Evolutionary conservation across 1,140 invertebrate genomes (phyloP).

Genomic region (Zelostemma sp.): DNA sequence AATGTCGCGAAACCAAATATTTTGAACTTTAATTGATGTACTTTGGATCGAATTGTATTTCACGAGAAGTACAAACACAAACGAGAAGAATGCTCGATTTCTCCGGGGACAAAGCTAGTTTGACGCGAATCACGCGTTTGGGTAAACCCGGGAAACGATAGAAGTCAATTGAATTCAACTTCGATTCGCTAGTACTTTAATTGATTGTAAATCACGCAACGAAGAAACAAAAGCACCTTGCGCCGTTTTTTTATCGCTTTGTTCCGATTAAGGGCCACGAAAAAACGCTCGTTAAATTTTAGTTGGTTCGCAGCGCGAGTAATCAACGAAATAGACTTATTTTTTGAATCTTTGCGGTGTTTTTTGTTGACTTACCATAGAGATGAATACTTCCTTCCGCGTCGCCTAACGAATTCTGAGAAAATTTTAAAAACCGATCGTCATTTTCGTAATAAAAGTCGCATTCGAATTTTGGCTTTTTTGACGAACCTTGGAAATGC

Average conservation of each 20-base stretch:
- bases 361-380: conserved; percentile 78
- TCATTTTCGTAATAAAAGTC: no score
- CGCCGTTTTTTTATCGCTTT: neutral
- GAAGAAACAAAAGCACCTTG: no score
- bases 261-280: no score
- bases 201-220: neutral
- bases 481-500: conserved; percentile 86
- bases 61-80: neutral
- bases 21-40: no score
- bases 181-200: neutral
- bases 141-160: neutral
- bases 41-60: neutral
- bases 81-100: neutral
- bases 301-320: neutral
- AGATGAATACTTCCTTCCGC: conserved; percentile 89
- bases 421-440: no score
- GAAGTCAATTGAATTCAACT: neutral
- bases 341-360: conserved; percentile 26
- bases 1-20: no score
- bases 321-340: conserved; percentile 8
- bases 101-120: no score
- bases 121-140: neutral
- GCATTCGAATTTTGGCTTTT: no score
- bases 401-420: conserved; percentile 91
- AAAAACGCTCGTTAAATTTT: neutral